phyloP scores from a whole-genome alignment of 2,113 vertebrate species.

The Heliornis fulica region DNA sequence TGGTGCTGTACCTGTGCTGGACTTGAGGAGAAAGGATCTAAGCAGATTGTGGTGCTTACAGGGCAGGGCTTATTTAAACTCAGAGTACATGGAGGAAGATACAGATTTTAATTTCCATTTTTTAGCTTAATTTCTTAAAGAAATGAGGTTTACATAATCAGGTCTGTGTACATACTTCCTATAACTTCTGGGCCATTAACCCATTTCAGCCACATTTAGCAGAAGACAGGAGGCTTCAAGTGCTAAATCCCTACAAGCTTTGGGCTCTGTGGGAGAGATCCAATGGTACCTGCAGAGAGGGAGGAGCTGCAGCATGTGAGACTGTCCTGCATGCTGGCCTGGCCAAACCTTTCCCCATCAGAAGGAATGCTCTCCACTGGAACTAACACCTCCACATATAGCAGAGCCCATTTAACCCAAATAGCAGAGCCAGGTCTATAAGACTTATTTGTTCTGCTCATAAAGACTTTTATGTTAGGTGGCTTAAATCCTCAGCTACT shows the following conservation, averaged over 20 bases:
- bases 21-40: background rate
- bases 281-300: background rate
- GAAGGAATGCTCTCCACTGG: background rate
- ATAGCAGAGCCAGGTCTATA: accelerated
- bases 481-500: background rate
- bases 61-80: background rate
- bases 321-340: accelerated
- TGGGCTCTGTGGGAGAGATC: background rate
- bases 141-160: conserved; percentile 10
- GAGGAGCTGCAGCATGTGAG: background rate
- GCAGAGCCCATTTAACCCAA: background rate
- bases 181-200: background rate
- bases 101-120: background rate
- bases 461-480: background rate
- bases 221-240: background rate
- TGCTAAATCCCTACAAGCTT: background rate
- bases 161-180: background rate
- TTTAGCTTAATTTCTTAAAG: background rate
- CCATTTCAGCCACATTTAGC: background rate
- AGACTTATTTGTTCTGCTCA: accelerated
- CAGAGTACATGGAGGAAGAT: background rate
- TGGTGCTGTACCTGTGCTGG: background rate
- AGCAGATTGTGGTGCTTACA: background rate
- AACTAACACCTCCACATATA: background rate
- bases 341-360: accelerated